Evolutionary conservation across 2,797 vertebrate species (phyloP).

Genomic region (Protonibea diacanthus): DNA sequence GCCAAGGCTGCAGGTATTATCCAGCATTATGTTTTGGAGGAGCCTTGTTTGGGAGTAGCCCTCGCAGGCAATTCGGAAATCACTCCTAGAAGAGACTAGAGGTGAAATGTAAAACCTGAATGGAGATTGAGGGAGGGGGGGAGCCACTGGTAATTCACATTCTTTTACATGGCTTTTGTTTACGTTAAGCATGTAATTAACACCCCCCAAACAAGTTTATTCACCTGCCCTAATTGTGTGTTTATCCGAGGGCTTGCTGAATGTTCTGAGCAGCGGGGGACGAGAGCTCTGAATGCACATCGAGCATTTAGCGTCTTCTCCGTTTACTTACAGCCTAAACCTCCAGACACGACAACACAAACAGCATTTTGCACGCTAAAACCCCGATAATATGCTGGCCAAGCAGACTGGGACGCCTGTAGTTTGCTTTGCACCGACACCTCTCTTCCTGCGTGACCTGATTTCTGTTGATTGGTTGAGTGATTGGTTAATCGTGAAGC

Average conservation of each 20-base stretch:
- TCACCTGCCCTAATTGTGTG: constrained; percentile 90
- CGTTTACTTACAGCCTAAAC: constrained; percentile 82
- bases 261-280: constrained; percentile 86
- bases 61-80: constrained; percentile 83
- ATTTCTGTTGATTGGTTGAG: not conserved
- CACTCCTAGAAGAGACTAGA: constrained; percentile 72
- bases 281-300: constrained; percentile 79
- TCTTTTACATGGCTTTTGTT: constrained; percentile 89
- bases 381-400: constrained; percentile 2
- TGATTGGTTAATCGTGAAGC: not conserved
- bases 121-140: constrained; percentile 68
- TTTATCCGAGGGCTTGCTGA: constrained; percentile 86
- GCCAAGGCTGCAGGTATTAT: constrained; percentile 73
- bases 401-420: constrained; percentile 8
- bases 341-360: constrained; percentile 76
- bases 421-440: not conserved
- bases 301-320: constrained; percentile 81
- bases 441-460: not conserved
- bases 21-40: constrained; percentile 67
- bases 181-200: constrained; percentile 90
- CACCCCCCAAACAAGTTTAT: constrained; percentile 89
- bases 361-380: constrained; percentile 40
- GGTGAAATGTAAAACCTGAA: constrained; percentile 86
- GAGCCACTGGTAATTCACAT: constrained; percentile 84
- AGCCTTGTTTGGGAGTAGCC: constrained; percentile 71